Conservation (phyloP, 1,140 invertebrate species). For the Scaptodrosophila lebanonensis region DNA sequence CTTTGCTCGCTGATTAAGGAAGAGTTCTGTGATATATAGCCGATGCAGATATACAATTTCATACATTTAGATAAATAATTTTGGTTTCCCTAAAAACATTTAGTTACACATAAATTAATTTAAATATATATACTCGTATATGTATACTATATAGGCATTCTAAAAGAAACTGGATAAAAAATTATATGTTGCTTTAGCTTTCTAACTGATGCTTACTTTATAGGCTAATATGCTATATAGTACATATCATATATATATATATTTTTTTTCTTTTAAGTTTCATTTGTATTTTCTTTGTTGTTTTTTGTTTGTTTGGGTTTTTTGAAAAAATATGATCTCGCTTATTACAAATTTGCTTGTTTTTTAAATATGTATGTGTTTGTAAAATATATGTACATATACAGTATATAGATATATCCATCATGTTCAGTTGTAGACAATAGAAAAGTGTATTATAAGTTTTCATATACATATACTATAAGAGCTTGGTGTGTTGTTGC, state of each 20-base stretch:
- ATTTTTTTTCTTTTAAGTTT: conserved; percentile 10
- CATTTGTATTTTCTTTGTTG: conserved; percentile 15
- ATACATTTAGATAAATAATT: conserved; percentile 11
- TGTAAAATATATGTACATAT: conserved; percentile 74
- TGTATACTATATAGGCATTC: too few species aligned
- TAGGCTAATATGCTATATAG: conserved; percentile 9
- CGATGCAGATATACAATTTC: conserved; percentile 47
- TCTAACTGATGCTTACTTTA: background rate
- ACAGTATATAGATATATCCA: conserved; percentile 64
- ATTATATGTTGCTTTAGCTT: too few species aligned
- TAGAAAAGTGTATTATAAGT: conserved; percentile 49
- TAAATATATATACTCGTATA: too few species aligned
- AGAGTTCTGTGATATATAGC: conserved; percentile 66
- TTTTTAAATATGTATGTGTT: conserved; percentile 52
- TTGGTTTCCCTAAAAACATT: too few species aligned
- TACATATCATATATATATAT: conserved; percentile 56
- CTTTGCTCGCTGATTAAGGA: conserved; percentile 33
- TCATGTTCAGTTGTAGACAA: conserved; percentile 65
- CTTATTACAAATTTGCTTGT: conserved; percentile 48
- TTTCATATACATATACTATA: conserved; percentile 25
- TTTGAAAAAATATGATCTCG: conserved; percentile 71
- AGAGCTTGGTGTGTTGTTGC: background rate
- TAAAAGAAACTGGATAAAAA: too few species aligned
- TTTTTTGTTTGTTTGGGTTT: conserved; percentile 34
- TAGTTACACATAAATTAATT: too few species aligned